phyloP scores from a whole-genome alignment of 2,113 vertebrate species.

The Gambusia holbrooki region DNA sequence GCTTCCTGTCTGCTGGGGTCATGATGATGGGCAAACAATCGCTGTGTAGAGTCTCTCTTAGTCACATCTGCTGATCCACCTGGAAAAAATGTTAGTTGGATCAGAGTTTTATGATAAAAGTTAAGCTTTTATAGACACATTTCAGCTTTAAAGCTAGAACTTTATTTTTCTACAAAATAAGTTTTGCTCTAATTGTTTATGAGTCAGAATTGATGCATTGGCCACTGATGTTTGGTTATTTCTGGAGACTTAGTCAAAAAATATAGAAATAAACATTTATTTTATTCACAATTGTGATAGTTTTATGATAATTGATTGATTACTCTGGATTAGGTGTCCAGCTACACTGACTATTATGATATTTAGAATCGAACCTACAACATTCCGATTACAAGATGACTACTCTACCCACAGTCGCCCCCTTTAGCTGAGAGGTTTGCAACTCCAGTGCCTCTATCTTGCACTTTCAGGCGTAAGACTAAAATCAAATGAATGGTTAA shows the following conservation, averaged over 20 bases:
- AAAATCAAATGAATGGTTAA: too few relatives aligned
- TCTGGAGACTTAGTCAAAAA: background rate
- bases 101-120: background rate
- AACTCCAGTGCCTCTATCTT: too few relatives aligned
- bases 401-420: too few relatives aligned
- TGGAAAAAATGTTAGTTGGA: background rate
- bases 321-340: background rate
- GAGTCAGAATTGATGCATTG: background rate
- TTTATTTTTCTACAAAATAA: background rate
- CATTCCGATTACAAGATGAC: too few relatives aligned
- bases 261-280: background rate
- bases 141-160: background rate
- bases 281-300: background rate
- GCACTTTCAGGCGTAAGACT: too few relatives aligned
- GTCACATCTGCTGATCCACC: conserved; percentile 3
- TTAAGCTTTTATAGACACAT: background rate
- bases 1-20: conserved; percentile 7
- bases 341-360: background rate
- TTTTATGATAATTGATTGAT: background rate
- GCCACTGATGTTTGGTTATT: background rate
- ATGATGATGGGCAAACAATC: conserved; percentile 22
- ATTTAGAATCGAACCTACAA: too few relatives aligned
- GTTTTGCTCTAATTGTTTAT: background rate
- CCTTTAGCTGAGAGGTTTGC: too few relatives aligned
- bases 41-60: background rate